Evolutionary conservation across 2,888 invertebrate species (phyloP), one percentile per base, ranked within the genome.

Genomic region (Latrodectus hesperus): DNA sequence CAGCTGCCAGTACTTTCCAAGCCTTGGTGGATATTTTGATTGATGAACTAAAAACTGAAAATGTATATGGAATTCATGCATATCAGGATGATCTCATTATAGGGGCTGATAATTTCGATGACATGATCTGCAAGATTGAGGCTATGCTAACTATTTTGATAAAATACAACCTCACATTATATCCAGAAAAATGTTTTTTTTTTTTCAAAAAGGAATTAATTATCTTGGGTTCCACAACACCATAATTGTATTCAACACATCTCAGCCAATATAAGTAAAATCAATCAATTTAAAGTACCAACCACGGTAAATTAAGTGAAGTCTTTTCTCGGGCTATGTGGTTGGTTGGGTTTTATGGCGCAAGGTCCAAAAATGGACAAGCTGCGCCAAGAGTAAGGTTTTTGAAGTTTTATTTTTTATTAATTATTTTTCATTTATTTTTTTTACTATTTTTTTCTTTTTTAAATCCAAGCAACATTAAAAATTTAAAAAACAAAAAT

Each of bases 201-300:
- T 70, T 70, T 17, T n/a, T n/a, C n/a, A 79, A 70, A 11, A 3
- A 6, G n/a, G 3, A 5, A 79, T 70, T 16, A 60, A 72, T 49
- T 80, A 72, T 64, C 16, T 80, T 12, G 80, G 64, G 0, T 80
- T 80, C 38, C 38, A 71, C n/a, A 80, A 72, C 10, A 17, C 38
- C 55, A 71, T 38, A n/a, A 53, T n/a, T 12, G 26, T 0, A 26
- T 80, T 38, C 11, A 10, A 1, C 81, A 22, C 0, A 64, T 81
- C 1, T 16, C 26, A 14, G 9, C 67, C 14, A 81, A 81, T 17
- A 73, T 73, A 22, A 26, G 16, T 1, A 81, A 81, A 26, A 65
- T 81, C 3, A 73, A 65, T 14, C 1, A 16, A 5, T 81, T 73
- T 65, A 60, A 52, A 11, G 6, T 17, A 9, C 73, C 73, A 0